phyloP scores from a whole-genome alignment of 2,888 invertebrate genomes.

The Oligia fasciuncula region DNA sequence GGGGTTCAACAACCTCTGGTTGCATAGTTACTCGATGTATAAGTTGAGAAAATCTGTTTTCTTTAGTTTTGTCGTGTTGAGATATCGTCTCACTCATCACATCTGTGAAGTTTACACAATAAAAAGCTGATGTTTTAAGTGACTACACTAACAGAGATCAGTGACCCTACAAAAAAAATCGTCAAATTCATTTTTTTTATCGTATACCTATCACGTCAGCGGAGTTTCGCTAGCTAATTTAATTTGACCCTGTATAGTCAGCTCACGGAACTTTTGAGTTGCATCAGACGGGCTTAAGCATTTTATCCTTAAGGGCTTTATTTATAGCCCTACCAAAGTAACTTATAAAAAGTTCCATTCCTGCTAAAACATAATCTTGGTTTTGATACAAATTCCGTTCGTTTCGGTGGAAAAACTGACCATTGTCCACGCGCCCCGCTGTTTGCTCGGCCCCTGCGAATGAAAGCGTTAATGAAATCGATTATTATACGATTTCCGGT shows the following conservation, averaged over 20 bases:
- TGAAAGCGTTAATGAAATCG: slow-evolving; percentile 81
- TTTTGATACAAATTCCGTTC: slow-evolving; percentile 62
- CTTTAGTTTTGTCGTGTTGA: no score
- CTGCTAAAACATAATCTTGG: slow-evolving; percentile 49
- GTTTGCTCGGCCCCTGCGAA: slow-evolving; percentile 70
- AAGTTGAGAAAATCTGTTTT: no score
- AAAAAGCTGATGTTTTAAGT: no score
- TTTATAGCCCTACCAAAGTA: neutral
- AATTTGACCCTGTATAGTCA: neutral
- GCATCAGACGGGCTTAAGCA: neutral
- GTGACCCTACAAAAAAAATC: no score
- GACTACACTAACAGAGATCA: no score
- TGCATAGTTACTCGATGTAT: no score
- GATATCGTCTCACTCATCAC: no score
- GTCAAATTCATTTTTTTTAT: no score
- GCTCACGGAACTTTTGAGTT: neutral
- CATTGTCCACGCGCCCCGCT: slow-evolving; percentile 66
- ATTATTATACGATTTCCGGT: slow-evolving; percentile 76
- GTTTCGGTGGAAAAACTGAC: slow-evolving; percentile 72
- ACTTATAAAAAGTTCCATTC: slow-evolving; percentile 47
- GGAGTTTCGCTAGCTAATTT: no score
- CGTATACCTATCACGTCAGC: no score
- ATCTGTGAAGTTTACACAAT: no score
- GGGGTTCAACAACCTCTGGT: no score
- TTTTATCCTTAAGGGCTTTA: neutral